Conservation (phyloP, 1,140 invertebrate genomes). For the Trigoniulus corallinus region DNA sequence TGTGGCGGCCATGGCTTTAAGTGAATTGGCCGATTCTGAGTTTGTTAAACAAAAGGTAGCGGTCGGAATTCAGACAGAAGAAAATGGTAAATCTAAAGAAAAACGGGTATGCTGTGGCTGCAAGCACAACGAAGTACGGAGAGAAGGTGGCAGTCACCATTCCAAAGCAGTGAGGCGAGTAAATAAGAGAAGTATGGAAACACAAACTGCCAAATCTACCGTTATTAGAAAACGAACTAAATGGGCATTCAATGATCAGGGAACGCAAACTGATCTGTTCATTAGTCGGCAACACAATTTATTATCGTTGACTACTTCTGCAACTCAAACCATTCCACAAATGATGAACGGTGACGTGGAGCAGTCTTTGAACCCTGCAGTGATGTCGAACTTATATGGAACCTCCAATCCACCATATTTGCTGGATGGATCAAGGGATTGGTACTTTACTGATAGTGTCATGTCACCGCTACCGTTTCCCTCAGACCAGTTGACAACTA, state of each 20-base stretch:
- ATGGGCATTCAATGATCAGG: no score
- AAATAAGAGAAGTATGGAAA: no score
- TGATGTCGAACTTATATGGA: not conserved
- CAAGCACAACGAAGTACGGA: not conserved
- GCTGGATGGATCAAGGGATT: not conserved
- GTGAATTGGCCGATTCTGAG: not conserved
- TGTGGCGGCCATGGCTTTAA: slow-evolving; percentile 2
- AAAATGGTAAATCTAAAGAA: not conserved
- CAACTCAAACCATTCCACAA: not conserved
- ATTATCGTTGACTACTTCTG: not conserved
- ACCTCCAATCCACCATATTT: not conserved
- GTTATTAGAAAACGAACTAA: no score
- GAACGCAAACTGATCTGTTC: no score
- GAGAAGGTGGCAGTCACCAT: not conserved
- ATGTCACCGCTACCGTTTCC: not conserved
- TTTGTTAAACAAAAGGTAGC: not conserved
- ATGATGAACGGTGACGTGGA: not conserved
- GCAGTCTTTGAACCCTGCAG: no score
- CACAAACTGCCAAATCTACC: no score
- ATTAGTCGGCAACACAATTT: no score
- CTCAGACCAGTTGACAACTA: not conserved
- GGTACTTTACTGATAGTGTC: not conserved
- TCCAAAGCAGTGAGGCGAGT: no score
- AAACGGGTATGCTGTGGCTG: not conserved
- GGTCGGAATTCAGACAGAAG: not conserved